Conservation (phyloP, 2,113 vertebrate genomes). For the Crotalus tigris region DNA sequence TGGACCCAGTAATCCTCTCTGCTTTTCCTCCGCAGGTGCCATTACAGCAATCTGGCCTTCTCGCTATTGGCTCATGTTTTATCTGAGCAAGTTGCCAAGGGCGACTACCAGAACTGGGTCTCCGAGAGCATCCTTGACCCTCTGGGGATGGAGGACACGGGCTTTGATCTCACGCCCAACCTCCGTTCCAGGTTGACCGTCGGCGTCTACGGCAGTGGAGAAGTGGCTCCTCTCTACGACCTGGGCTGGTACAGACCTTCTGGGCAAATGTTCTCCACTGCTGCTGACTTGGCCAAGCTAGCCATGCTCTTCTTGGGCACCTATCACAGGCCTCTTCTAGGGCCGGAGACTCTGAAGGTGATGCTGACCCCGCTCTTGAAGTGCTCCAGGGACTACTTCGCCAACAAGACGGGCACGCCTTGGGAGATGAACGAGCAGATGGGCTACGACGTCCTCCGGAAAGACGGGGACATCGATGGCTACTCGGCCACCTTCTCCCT, state of each 20-base stretch:
- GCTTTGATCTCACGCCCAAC: conserved; percentile 75
- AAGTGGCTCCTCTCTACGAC: conserved; percentile 81
- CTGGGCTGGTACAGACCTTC: conserved; percentile 91
- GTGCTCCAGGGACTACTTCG: conserved; percentile 83
- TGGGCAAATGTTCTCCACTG: conserved; percentile 90
- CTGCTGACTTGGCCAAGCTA: conserved; percentile 86
- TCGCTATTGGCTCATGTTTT: conserved; percentile 84
- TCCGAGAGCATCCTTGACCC: conserved; percentile 77
- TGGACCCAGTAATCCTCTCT: not conserved
- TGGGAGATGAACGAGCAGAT: conserved; percentile 87
- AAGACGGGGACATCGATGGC: conserved; percentile 88
- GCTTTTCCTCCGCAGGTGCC: conserved; percentile 72
- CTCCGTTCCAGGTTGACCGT: conserved; percentile 77
- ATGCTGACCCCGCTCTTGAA: conserved; percentile 80
- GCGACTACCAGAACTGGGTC: conserved; percentile 85
- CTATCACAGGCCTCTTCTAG: conserved; percentile 69
- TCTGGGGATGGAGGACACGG: conserved; percentile 84
- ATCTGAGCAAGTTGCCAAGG: conserved; percentile 69
- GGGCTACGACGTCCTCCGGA: conserved; percentile 82
- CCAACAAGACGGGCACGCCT: conserved; percentile 83
- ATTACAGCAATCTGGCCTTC: conserved; percentile 92
- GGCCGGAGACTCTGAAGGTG: conserved; percentile 77
- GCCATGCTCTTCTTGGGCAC: conserved; percentile 79
- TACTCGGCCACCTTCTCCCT: conserved; percentile 86
- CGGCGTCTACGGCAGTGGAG: conserved; percentile 80